Percentiles rank a stretch among this genome's conserved stretches.
These are phyloP conservation scores for Coendou prehensilis DNA, from an alignment of 2,797 vertebrate species.

Conservation along the genomic window DNA sequence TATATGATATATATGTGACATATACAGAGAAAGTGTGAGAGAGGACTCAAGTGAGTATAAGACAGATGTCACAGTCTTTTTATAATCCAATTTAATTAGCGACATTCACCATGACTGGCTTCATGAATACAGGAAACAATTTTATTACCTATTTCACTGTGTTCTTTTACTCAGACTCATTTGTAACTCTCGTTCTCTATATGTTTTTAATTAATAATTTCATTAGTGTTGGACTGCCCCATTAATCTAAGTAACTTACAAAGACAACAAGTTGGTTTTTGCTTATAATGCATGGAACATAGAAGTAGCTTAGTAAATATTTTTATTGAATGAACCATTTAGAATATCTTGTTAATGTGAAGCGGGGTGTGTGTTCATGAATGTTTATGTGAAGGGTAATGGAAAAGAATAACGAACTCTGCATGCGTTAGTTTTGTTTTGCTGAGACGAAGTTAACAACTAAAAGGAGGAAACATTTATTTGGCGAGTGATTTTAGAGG, in stretches of 20 bases:
- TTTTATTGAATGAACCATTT: constrained; percentile 5
- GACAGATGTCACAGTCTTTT: neutral
- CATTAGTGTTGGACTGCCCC: neutral
- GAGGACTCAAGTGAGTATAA: neutral
- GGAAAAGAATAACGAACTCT: neutral
- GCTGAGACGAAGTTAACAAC: neutral
- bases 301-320: constrained; percentile 36
- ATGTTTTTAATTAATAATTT: neutral
- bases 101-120: neutral
- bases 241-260: neutral
- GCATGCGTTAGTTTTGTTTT: neutral
- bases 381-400: neutral
- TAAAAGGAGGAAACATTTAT: neutral
- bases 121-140: neutral
- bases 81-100: neutral
- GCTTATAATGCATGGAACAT: neutral
- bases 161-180: neutral
- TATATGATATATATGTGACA: neutral
- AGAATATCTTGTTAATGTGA: neutral
- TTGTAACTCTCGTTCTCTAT: neutral
- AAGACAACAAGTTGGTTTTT: neutral
- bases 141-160: neutral
- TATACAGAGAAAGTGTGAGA: neutral
- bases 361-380: neutral
- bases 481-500: neutral